Conservation (phyloP, 2,888 invertebrate genomes). For the Leucozona laternaria region DNA sequence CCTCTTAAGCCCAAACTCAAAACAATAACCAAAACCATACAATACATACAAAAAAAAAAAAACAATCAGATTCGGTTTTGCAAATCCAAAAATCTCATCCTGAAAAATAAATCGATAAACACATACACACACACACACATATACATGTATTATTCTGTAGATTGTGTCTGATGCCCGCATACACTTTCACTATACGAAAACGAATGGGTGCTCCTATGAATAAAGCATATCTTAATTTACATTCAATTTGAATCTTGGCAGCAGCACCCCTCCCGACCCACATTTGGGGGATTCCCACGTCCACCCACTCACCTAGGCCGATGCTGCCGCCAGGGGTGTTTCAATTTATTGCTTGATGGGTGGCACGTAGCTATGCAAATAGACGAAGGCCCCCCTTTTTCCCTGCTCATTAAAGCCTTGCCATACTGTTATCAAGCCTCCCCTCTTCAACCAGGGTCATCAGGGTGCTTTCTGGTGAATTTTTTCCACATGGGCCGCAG, state of each 20-base stretch:
- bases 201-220: slow-evolving; percentile 69
- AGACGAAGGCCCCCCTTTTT: background rate
- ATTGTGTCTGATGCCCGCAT: slow-evolving; percentile 1
- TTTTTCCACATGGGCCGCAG: background rate
- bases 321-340: slow-evolving; percentile 13
- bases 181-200: slow-evolving; percentile 47
- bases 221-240: slow-evolving; percentile 75
- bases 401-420: slow-evolving; percentile 40
- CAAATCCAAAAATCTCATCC: slow-evolving; percentile 69
- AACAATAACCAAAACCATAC: slow-evolving; percentile 11
- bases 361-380: slow-evolving; percentile 52
- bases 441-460: slow-evolving; percentile 8
- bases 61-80: slow-evolving; percentile 34
- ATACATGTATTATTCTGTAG: background rate
- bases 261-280: slow-evolving; percentile 33
- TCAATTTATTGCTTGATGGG: slow-evolving; percentile 69
- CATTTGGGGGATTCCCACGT: slow-evolving; percentile 27
- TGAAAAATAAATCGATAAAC: slow-evolving; percentile 58
- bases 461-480: slow-evolving; percentile 40
- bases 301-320: slow-evolving; percentile 6
- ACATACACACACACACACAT: background rate
- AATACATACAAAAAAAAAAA: background rate
- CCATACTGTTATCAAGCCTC: slow-evolving; percentile 40
- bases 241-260: slow-evolving; percentile 72
- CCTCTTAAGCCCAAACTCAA: slow-evolving; percentile 10